These are phyloP conservation scores for Drepana arcuata DNA, from an alignment of 1,140 invertebrate species.

Conservation along the genomic window DNA sequence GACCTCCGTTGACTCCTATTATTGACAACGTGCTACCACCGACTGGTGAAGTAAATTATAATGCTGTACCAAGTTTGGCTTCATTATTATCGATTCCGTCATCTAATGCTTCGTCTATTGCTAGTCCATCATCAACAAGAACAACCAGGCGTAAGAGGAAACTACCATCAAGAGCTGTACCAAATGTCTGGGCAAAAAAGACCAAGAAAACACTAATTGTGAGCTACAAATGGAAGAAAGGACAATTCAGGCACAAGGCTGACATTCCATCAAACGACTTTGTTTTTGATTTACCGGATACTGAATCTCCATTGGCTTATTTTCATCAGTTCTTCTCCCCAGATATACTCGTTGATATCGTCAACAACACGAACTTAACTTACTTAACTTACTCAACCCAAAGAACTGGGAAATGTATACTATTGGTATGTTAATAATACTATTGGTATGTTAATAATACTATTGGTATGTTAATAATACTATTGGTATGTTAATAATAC, in stretches of 20 bases:
- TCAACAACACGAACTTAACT: too few species aligned
- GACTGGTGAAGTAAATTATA: too few species aligned
- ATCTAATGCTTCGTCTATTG: background rate
- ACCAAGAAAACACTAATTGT: background rate
- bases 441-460: background rate
- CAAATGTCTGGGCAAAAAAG: background rate
- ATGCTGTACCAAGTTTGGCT: background rate
- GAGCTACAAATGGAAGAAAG: background rate
- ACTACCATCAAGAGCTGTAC: background rate
- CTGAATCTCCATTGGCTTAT: too few species aligned
- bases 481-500: background rate
- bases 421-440: background rate
- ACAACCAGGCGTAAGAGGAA: background rate
- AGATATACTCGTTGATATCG: too few species aligned
- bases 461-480: background rate
- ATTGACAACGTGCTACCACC: too few species aligned
- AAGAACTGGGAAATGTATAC: background rate
- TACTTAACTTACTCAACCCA: background rate
- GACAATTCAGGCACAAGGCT: too few species aligned
- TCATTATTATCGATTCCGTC: background rate
- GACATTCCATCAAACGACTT: too few species aligned
- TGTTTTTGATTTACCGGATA: too few species aligned
- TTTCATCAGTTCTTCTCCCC: too few species aligned
- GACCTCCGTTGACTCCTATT: too few species aligned
- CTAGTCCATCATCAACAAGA: background rate